Percentiles rank a stretch among this genome's conserved stretches.
Evolutionary conservation across 2,888 invertebrate species (phyloP).

Genomic region (Girardia tigrina): DNA sequence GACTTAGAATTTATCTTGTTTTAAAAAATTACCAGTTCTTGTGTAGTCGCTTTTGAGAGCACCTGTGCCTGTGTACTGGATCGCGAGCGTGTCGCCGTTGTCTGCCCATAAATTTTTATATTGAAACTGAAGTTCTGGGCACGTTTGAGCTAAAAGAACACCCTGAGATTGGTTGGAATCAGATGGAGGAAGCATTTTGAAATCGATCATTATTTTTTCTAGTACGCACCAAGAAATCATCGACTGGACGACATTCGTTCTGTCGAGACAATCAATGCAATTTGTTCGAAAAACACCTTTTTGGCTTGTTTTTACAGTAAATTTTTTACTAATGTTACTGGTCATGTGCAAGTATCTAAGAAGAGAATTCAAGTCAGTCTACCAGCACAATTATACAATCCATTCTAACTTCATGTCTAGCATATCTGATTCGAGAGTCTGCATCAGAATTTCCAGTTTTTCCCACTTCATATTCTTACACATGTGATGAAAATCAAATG

Average conservation of each 20-base stretch:
- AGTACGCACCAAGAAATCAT: slow-evolving; percentile 61
- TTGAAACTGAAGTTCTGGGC: slow-evolving; percentile 16
- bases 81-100: slow-evolving; percentile 82
- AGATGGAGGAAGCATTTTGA: not conserved
- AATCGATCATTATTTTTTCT: not conserved
- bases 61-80: slow-evolving; percentile 91
- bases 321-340: not conserved
- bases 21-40: too few relatives aligned
- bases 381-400: not conserved
- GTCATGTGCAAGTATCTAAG: slow-evolving; percentile 16
- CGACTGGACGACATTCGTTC: slow-evolving; percentile 95
- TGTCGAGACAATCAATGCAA: slow-evolving; percentile 90
- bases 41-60: slow-evolving; percentile 96
- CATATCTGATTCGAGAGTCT: slow-evolving; percentile 58
- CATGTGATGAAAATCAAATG: slow-evolving; percentile 95
- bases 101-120: slow-evolving; percentile 70
- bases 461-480: slow-evolving; percentile 91
- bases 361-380: not conserved
- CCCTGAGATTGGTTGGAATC: not conserved
- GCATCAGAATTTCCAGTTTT: slow-evolving; percentile 70
- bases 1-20: too few relatives aligned
- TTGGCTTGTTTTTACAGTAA: not conserved
- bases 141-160: not conserved
- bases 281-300: slow-evolving; percentile 74
- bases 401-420: slow-evolving; percentile 61